Evolutionary conservation across 1,140 invertebrate genomes (phyloP).

Genomic region (Ostrea edulis): DNA sequence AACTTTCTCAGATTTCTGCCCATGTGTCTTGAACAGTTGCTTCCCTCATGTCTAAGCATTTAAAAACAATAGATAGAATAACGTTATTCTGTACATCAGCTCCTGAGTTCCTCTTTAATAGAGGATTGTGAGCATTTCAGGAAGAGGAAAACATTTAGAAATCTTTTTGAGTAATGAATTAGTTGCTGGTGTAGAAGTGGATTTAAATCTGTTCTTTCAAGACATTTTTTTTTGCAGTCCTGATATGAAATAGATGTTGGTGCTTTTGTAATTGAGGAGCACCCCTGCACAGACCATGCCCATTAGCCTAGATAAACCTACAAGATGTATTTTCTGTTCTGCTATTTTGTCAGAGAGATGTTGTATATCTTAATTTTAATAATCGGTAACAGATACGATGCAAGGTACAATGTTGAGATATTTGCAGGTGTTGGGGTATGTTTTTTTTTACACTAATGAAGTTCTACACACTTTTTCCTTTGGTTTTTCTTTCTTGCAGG

Average conservation of each 20-base stretch:
- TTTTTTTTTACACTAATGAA: constrained; percentile 30
- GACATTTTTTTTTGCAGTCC: constrained; percentile 28
- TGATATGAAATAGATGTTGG: constrained; percentile 13
- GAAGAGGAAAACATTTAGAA: constrained; percentile 3
- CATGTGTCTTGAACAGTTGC: constrained; percentile 38
- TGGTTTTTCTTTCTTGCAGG: not conserved
- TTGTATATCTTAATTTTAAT: constrained; percentile 39
- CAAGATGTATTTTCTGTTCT: constrained; percentile 32
- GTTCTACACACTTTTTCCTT: not conserved
- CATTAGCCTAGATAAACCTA: constrained; percentile 31
- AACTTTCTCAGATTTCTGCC: constrained; percentile 8
- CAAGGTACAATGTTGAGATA: constrained; percentile 29
- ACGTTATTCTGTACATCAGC: no score
- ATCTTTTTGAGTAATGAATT: constrained; percentile 22
- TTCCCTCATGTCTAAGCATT: constrained; percentile 5
- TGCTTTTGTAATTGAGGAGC: constrained; percentile 35
- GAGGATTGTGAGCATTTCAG: not conserved
- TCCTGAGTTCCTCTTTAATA: not conserved
- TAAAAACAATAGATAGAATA: constrained; percentile 38
- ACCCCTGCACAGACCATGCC: constrained; percentile 31
- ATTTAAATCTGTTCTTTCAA: constrained; percentile 38
- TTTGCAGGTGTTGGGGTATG: constrained; percentile 18
- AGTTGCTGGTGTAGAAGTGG: constrained; percentile 32
- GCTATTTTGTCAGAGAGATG: constrained; percentile 15
- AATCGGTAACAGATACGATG: constrained; percentile 28